phyloP scores from a whole-genome alignment of 2,113 vertebrate genomes.

The Elanus axillaris region DNA sequence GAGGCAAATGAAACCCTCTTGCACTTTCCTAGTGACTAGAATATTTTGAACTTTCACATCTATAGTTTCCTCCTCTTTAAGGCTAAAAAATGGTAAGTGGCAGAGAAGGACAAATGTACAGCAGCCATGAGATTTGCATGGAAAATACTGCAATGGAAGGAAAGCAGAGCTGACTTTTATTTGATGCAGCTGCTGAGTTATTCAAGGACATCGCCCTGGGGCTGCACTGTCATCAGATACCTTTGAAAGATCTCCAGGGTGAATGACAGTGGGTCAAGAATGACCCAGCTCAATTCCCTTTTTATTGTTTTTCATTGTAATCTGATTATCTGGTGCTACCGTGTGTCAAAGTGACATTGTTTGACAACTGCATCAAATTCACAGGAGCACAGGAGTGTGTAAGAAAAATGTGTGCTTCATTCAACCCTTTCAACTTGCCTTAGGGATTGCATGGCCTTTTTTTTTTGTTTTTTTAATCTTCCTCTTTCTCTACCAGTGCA shows the following conservation, averaged over 20 bases:
- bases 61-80: neutral
- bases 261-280: slow-evolving; percentile 8
- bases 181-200: slow-evolving; percentile 2
- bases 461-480: neutral
- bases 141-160: neutral
- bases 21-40: neutral
- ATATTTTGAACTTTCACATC: neutral
- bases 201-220: neutral
- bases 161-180: neutral
- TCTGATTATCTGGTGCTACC: slow-evolving; percentile 43
- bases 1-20: neutral
- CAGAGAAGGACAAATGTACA: neutral
- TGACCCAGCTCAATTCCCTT: slow-evolving; percentile 20
- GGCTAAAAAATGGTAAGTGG: neutral
- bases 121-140: neutral
- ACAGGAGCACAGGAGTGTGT: neutral
- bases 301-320: slow-evolving; percentile 52
- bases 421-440: neutral
- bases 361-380: slow-evolving; percentile 47
- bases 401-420: neutral
- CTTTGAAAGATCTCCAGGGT: neutral
- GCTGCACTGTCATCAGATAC: neutral
- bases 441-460: neutral
- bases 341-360: slow-evolving; percentile 50
- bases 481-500: neutral